Conservation (phyloP, 2,113 vertebrate genomes). For the Nannobrachium achirus region DNA sequence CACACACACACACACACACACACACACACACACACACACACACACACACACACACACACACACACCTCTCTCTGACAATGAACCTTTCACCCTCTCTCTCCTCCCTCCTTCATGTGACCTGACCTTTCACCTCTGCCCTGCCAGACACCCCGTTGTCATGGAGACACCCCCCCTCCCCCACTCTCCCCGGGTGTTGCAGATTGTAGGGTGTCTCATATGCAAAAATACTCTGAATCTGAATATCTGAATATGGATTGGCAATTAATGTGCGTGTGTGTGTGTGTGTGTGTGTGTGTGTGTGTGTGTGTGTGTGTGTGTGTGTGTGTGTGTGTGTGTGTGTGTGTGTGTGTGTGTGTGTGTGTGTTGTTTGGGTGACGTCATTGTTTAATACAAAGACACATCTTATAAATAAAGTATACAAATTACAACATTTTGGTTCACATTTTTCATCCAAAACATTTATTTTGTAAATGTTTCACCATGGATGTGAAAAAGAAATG, state of each 20-base stretch:
- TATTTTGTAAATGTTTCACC: no score
- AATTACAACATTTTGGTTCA: no score
- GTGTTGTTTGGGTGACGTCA: no score
- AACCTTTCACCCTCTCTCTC: slow-evolving; percentile 9
- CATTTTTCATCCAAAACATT: no score
- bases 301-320: slow-evolving; percentile 22
- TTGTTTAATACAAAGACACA: no score
- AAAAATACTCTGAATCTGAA: slow-evolving; percentile 1
- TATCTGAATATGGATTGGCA: slow-evolving; percentile 43
- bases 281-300: slow-evolving; percentile 27
- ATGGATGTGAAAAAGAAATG: no score
- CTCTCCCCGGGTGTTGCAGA: background rate
- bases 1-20: background rate
- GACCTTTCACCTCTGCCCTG: slow-evolving; percentile 1
- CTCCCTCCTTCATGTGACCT: background rate
- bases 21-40: slow-evolving; percentile 4
- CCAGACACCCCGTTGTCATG: background rate
- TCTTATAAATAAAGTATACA: no score
- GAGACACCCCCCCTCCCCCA: background rate
- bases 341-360: background rate
- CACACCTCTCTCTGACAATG: background rate
- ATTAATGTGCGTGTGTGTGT: slow-evolving; percentile 29
- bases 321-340: slow-evolving; percentile 1
- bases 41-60: no score
- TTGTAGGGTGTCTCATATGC: background rate